These are phyloP conservation scores for Xenus cinereus DNA, from an alignment of 2,113 vertebrate species.

Conservation along the genomic window DNA sequence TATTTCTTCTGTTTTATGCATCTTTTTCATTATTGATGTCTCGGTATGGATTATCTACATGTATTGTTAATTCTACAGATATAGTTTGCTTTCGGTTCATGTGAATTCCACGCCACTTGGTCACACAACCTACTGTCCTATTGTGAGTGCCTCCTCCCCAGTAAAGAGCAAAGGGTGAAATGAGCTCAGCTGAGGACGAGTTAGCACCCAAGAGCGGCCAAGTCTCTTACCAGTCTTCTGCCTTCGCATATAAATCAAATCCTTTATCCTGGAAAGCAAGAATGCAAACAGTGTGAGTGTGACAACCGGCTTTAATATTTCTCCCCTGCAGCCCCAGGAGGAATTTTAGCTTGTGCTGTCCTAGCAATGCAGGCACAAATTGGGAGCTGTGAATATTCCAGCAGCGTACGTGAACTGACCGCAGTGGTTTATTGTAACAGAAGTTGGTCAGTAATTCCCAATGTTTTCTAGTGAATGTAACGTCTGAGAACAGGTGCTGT, in stretches of 20 bases:
- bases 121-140: background rate
- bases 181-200: background rate
- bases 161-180: background rate
- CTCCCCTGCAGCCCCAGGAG: background rate
- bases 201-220: background rate
- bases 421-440: background rate
- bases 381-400: background rate
- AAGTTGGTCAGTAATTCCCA: background rate
- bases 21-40: background rate
- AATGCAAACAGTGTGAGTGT: background rate
- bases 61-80: background rate
- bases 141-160: background rate
- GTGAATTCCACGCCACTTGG: background rate
- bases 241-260: constrained; percentile 28
- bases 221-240: constrained; percentile 69
- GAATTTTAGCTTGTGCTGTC: background rate
- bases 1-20: background rate
- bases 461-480: background rate
- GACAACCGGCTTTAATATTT: background rate
- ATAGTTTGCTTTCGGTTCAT: background rate
- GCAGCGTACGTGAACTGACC: background rate
- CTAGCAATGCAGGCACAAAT: background rate
- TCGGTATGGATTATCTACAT: background rate
- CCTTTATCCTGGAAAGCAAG: constrained; percentile 58
- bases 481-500: background rate